Base-by-base conservation (phyloP, 2,113 vertebrate species). In the Serinus canaria region DNA sequence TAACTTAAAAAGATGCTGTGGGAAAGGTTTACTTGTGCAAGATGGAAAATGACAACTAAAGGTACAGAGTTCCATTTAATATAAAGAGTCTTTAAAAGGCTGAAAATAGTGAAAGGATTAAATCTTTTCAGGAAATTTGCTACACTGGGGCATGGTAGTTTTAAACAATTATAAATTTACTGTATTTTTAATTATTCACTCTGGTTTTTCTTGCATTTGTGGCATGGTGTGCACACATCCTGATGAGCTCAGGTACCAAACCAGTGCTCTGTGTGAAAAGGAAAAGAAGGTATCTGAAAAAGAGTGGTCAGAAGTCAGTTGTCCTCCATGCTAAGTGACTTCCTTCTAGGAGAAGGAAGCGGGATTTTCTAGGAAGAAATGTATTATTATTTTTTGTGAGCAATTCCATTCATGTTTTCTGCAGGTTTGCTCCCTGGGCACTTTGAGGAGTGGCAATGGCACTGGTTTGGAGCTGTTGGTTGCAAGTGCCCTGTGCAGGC, bases 1-100 rank as follows among this genome's bases (percentile, higher is more conserved):
- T 98, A 97, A 97, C 96, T 98, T 97, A 41, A 95, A 91, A 90
- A 94, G 96, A 97, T 82, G 83, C 91, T 87, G 64, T 96, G 95
- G 87, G 97, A 93, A 96, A 96, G 90, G 84, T 95, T 97, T 96
- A 87, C 83, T 94, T 97, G 62, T 84, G 76, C 88, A 92, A 78
- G 86, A 92, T 87, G 92, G 92, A 94, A 97, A 97, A 91, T 88
- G 78, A 72, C 95, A 90, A 39, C 96, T 97, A 97, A 97, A 97
- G 96, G 83, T 68, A 92, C 94, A 95, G 96, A 83, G 68, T 79
- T 84, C 50, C 60, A 83, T 92, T 97, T 96, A 92, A 83, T 96
- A 90, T 64, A 63, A 72, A 88, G 67, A 59, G 21, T 39, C 41
- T 94, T 76, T 62, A 62, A 88, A 91, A 67, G 68, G 58, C 31